Percentiles rank a stretch among this genome's conserved stretches.
phyloP scores from a whole-genome alignment of 1,140 invertebrate species.

The Ceratosolen solmsi region DNA sequence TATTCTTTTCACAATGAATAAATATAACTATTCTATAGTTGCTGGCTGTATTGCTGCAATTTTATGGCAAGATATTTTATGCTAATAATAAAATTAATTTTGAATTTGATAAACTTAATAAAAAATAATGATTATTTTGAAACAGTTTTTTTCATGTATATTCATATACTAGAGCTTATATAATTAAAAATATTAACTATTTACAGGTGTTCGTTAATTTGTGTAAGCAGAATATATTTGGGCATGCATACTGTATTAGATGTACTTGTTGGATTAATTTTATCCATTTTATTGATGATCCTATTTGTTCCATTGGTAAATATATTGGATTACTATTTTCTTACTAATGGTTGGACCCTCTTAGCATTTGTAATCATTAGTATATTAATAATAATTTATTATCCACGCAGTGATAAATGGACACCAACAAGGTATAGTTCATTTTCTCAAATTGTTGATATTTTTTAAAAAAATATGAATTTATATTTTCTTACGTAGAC shows the following conservation, averaged over 20 bases:
- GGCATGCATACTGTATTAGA: conserved; percentile 95
- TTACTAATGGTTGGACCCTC: conserved; percentile 80
- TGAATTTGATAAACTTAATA: neutral
- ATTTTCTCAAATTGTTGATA: neutral
- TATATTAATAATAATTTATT: conserved; percentile 80
- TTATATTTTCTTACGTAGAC: no score
- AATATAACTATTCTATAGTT: conserved; percentile 83
- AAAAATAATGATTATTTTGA: no score
- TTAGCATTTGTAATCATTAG: conserved; percentile 78
- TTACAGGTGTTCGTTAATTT: conserved; percentile 83
- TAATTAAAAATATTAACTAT: neutral
- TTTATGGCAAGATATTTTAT: conserved; percentile 69
- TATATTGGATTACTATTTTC: conserved; percentile 80
- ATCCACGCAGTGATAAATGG: conserved; percentile 85
- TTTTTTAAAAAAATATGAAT: neutral
- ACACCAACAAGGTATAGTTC: conserved; percentile 84
- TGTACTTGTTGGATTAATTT: conserved; percentile 81
- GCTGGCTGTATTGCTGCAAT: conserved; percentile 75
- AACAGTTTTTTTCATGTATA: neutral
- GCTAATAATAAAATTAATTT: conserved; percentile 9
- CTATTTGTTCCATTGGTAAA: conserved; percentile 84
- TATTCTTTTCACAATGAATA: conserved; percentile 83
- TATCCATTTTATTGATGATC: conserved; percentile 80
- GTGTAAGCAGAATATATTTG: conserved; percentile 88
- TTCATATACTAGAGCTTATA: neutral